Evolutionary conservation across 1,140 invertebrate genomes (phyloP), one percentile per base, ranked within the genome.

Genomic region (Bombus cullumanus): DNA sequence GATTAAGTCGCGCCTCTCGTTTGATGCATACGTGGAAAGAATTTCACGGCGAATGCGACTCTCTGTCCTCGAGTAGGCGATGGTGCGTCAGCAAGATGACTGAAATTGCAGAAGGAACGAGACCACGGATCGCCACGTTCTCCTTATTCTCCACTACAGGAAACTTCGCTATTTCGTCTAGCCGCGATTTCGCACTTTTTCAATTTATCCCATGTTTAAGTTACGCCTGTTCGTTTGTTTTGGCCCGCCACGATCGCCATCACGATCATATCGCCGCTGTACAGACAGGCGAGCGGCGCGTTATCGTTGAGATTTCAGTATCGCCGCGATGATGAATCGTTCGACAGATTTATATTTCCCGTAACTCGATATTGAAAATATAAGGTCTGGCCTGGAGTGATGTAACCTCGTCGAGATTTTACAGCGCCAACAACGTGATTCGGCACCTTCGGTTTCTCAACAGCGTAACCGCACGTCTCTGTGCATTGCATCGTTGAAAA

Each of bases 41-140:
- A 86, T 86, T 83, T 83, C 62, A 82, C 47, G 72, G 72, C 28
- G 80, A 81, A 82, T 39, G 79, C 84, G 80, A 76, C 47, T 75
- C 53, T 15, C 25, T 39, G 62, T 86, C 85, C 80, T 83, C 80
- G 80, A 59, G 15, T 31, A 57, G 69, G 28, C 47, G 43, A 68
- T n/a, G 79, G 31, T 86, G 85, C 62, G 80, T 86, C 85, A 86
- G 85, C 85, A 82, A 25, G 79, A 69, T 74, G 84, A 82, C 59
- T 82, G 80, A 82, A 81, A 66, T 82, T 75, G 72, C 72, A 47
- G 79, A 71, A 71, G 53, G 28, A 83, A 62, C 53, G 28, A 68
- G 39, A 80, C 77, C 57, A 37, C 34, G 62, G 28, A 53, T 76
- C 39, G 59, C 8, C 5, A 43, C 69, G 69, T 73, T 39, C 22